Evolutionary conservation across 2,113 vertebrate species (phyloP).

Genomic region (Chrysemys picta): DNA sequence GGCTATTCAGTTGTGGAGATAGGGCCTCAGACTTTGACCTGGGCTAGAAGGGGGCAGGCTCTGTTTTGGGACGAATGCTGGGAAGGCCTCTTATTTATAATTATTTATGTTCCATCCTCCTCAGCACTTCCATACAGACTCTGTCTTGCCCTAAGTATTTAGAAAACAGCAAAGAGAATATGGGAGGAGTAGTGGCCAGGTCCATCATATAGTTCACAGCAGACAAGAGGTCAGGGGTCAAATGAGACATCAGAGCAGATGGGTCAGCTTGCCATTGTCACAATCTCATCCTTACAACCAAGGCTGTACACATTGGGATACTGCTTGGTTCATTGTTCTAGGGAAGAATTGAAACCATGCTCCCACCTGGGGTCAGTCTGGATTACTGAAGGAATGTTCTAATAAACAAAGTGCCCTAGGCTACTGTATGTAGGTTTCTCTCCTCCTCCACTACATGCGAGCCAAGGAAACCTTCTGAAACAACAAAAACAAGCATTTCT

Average conservation of each 20-base stretch:
- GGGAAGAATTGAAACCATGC: conserved; percentile 11
- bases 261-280: not conserved
- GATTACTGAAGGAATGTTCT: conserved; percentile 28
- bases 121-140: not conserved
- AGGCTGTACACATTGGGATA: conserved; percentile 43
- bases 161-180: not conserved
- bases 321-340: conserved; percentile 31
- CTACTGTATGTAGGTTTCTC: not conserved
- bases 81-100: not conserved
- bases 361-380: conserved; percentile 28
- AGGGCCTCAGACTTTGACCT: not conserved
- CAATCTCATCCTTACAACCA: conserved; percentile 21
- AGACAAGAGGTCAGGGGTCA: not conserved
- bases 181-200: too few relatives aligned
- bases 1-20: not conserved
- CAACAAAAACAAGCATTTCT: not conserved
- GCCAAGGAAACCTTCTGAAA: not conserved
- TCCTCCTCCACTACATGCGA: not conserved
- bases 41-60: not conserved
- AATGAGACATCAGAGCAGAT: not conserved
- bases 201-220: not conserved
- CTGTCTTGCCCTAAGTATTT: not conserved
- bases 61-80: not conserved
- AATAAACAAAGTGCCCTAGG: not conserved
- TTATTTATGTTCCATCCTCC: not conserved